These are phyloP conservation scores for Colostygia pectinataria DNA, from an alignment of 2,888 invertebrate genomes.

Conservation along the genomic window DNA sequence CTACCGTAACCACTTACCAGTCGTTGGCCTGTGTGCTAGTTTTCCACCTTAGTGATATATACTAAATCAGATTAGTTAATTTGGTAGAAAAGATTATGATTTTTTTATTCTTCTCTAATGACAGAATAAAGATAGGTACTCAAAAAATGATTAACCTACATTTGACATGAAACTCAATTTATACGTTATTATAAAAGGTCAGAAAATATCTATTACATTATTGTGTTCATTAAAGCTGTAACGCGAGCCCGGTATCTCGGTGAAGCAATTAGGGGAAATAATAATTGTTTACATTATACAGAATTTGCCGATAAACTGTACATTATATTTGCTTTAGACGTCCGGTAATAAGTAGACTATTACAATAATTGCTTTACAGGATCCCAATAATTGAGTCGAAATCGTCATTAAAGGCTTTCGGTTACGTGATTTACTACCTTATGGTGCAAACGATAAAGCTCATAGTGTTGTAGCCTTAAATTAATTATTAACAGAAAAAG, in stretches of 20 bases:
- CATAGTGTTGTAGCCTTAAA: too few species aligned
- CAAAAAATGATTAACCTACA: constrained; percentile 9
- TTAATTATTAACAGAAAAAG: too few species aligned
- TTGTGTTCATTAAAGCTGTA: constrained; percentile 76
- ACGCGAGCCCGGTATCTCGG: constrained; percentile 56
- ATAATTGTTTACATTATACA: constrained; percentile 76
- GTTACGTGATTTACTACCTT: constrained; percentile 30
- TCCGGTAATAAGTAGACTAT: constrained; percentile 67
- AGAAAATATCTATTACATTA: constrained; percentile 79
- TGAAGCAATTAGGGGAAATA: constrained; percentile 75
- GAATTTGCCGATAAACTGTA: constrained; percentile 63
- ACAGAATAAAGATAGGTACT: background rate
- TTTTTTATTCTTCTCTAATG: background rate
- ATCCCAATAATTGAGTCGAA: constrained; percentile 56
- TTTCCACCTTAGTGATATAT: too few species aligned
- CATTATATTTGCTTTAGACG: constrained; percentile 64
- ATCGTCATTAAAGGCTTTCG: constrained; percentile 53
- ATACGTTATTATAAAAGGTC: constrained; percentile 60
- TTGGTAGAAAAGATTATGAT: too few species aligned
- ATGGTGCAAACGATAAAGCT: constrained; percentile 24
- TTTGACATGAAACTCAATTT: constrained; percentile 52
- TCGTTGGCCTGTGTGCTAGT: too few species aligned
- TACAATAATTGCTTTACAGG: constrained; percentile 70
- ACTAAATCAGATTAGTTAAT: too few species aligned
- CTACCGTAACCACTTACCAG: too few species aligned